Conservation (phyloP, 2,888 invertebrate genomes). For the Drosophila mayaguana region DNA sequence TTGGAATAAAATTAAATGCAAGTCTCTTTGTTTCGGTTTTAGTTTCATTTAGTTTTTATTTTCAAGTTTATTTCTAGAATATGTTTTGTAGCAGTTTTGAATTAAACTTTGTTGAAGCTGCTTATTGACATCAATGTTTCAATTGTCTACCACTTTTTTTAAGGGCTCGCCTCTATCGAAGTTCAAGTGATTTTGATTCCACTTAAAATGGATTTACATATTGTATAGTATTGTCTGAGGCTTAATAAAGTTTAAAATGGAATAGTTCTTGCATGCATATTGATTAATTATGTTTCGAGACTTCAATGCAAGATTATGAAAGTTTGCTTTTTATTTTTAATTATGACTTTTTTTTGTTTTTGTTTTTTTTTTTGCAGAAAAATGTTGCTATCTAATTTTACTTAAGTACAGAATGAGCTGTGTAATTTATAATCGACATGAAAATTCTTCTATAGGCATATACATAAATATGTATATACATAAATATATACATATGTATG, state of each 20-base stretch:
- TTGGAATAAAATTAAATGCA: conserved; percentile 36
- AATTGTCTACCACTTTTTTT: conserved; percentile 58
- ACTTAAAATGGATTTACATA: conserved; percentile 34
- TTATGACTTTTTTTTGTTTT: neutral
- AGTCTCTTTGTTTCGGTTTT: conserved; percentile 7
- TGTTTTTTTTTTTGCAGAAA: conserved; percentile 55
- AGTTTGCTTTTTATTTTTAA: conserved; percentile 23
- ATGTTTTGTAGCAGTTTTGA: conserved; percentile 55
- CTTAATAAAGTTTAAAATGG: conserved; percentile 65
- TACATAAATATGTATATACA: conserved; percentile 8
- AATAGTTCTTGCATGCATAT: conserved; percentile 63
- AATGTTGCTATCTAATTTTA: conserved; percentile 76
- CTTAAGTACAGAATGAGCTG: conserved; percentile 53
- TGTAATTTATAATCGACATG: conserved; percentile 74
- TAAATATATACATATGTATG: conserved; percentile 8
- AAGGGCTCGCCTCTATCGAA: conserved; percentile 35
- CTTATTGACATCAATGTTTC: conserved; percentile 67
- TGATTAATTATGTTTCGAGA: conserved; percentile 41
- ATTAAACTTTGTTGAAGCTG: conserved; percentile 58
- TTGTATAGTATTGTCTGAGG: conserved; percentile 41
- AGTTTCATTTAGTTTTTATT: conserved; percentile 9
- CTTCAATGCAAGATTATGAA: conserved; percentile 58
- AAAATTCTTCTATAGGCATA: conserved; percentile 45
- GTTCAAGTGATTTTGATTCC: conserved; percentile 39
- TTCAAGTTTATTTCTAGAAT: conserved; percentile 69